Evolutionary conservation across 2,888 invertebrate genomes (phyloP).

Genomic region (Lordiphosa andalusiaca): DNA sequence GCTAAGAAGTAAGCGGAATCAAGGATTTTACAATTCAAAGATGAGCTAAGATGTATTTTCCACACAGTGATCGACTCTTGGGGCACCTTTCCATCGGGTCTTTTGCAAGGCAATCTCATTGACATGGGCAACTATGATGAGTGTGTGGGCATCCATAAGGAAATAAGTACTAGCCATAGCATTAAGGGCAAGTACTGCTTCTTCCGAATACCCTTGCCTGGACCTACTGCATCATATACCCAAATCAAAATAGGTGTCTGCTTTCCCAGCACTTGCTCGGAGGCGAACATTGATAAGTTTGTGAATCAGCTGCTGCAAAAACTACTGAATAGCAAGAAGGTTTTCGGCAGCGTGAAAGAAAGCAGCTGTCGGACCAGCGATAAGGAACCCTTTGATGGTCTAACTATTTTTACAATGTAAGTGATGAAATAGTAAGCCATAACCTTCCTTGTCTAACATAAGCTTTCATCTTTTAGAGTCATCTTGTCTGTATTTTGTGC

Average conservation of each 20-base stretch:
- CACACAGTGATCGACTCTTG: conserved; percentile 78
- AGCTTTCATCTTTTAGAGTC: conserved; percentile 17
- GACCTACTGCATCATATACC: neutral
- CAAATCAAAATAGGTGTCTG: conserved; percentile 52
- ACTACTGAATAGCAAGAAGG: conserved; percentile 6
- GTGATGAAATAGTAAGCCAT: conserved; percentile 2
- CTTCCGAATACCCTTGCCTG: conserved; percentile 7
- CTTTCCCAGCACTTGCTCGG: conserved; percentile 54
- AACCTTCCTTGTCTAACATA: too few species aligned
- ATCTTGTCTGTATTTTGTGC: conserved; percentile 32
- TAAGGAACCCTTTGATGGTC: conserved; percentile 20
- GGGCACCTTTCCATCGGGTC: conserved; percentile 76
- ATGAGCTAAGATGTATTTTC: too few species aligned
- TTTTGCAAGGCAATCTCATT: conserved; percentile 66
- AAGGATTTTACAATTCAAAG: too few species aligned
- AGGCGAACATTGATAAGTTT: conserved; percentile 34
- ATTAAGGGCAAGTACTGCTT: conserved; percentile 47
- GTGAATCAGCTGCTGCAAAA: conserved; percentile 21
- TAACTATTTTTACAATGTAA: conserved; percentile 65
- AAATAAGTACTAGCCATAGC: neutral
- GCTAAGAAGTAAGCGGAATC: conserved; percentile 28
- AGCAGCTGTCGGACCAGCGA: conserved; percentile 24
- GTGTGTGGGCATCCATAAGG: conserved; percentile 57
- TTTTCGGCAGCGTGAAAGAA: conserved; percentile 17
- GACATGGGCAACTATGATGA: conserved; percentile 78